Percentiles rank a stretch among this genome's conserved stretches.
Evolutionary conservation across 2,888 invertebrate genomes (phyloP).

Genomic region (Drosophila lutescens): DNA sequence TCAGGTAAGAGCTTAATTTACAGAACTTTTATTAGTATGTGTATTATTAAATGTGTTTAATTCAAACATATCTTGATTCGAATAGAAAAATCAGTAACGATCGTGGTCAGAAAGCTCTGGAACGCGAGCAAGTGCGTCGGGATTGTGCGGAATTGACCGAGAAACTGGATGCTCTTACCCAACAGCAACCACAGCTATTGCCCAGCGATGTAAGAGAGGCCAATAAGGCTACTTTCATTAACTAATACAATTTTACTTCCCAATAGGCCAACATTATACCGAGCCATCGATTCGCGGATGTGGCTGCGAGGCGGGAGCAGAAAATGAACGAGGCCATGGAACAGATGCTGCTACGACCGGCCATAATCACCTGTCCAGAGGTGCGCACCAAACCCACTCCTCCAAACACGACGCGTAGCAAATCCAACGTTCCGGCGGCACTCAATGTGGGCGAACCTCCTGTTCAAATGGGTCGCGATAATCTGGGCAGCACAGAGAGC

Average conservation of each 20-base stretch:
- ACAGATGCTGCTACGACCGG: conserved; percentile 81
- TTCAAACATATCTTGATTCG: too few relatives aligned
- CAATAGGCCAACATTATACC: conserved; percentile 84
- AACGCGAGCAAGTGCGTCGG: conserved; percentile 85
- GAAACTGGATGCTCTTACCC: conserved; percentile 85
- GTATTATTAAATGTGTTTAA: background rate
- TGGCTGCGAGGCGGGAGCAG: conserved; percentile 84
- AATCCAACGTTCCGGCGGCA: conserved; percentile 13
- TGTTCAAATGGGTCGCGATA: conserved; percentile 9
- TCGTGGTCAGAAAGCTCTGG: conserved; percentile 85
- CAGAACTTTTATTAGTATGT: too few relatives aligned
- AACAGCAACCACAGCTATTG: conserved; percentile 72
- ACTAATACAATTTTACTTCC: background rate
- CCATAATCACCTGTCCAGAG: conserved; percentile 82
- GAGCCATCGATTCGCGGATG: conserved; percentile 84
- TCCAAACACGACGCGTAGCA: conserved; percentile 3
- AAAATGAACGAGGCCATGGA: conserved; percentile 86
- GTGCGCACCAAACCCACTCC: conserved; percentile 27
- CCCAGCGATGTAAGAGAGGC: conserved; percentile 72
- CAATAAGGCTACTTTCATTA: too few relatives aligned
- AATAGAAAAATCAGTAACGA: conserved; percentile 76
- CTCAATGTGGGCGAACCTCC: conserved; percentile 69
- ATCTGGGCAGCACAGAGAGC: conserved; percentile 71
- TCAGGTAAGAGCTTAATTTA: conserved; percentile 54
- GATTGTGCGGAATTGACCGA: conserved; percentile 85